Evolutionary conservation across 2,888 invertebrate genomes (phyloP), one percentile per base, ranked within the genome.

Genomic region (Plusia festucae): DNA sequence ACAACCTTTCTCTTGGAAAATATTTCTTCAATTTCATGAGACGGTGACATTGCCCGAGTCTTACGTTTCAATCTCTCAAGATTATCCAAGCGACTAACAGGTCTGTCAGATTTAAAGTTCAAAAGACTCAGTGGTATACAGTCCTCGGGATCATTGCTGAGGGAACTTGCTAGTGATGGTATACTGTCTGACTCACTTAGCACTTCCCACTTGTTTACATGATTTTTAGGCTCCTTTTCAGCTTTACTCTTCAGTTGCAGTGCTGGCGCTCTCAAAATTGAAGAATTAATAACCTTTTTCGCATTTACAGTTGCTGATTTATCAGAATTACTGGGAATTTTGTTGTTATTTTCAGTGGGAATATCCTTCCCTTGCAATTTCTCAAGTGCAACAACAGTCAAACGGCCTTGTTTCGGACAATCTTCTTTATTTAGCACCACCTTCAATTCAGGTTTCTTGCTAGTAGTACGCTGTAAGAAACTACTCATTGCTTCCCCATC

Each of bases 401-500:
- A 87, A 3, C 96, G 91, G 2, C 95, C 96, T 82, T 94, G 94
- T 82, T 93, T 94, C 4, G 94, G 94, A 79, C 95, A 93, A 46
- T 95, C 95, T 1, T 95, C 95, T 82, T 95, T 95, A 76, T 95
- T 95, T 53, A 95, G 78, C n/a, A 95, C 87, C 1, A 95, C 90
- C 88, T 95, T 95, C 0, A 95, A 85, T 82, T 95, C 95, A 1
- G 91, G 82, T 79, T 92, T 94, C 49, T 93, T 95, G 53, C 85
- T 90, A 40, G 90, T 92, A 6, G 96, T 96, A 16, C 97, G 92
- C 83, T 97, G 96, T 64, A 97, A 91, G 87, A 97, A 97, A 70
- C 95, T 96, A 51, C 95, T 96, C 77, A 96, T 96, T 49, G 97
- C 96, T 89, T 97, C 97, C 0, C 97, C 97, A 55, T 96, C 94